Evolutionary conservation across 2,113 vertebrate species (phyloP).

Genomic region (Amblyornis subalaris): DNA sequence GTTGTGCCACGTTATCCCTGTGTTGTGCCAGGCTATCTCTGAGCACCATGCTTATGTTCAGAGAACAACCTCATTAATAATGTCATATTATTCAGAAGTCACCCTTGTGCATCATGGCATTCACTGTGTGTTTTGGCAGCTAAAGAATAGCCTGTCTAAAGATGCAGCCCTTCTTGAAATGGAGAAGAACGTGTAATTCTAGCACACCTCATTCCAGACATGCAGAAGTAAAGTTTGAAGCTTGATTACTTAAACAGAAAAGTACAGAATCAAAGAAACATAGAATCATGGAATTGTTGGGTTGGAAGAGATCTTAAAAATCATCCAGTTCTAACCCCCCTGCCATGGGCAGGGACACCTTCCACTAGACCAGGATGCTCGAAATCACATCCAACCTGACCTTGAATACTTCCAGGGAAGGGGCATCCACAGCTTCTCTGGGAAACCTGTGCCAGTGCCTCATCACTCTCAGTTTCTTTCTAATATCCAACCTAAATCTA

Average conservation of each 20-base stretch:
- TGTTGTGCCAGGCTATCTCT: neutral
- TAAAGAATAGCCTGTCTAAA: neutral
- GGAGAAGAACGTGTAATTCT: neutral
- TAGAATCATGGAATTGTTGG: neutral
- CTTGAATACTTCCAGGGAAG: neutral
- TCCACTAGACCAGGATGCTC: neutral
- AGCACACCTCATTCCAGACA: neutral
- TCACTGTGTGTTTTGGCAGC: neutral
- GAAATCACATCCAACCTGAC: neutral
- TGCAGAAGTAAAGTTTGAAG: neutral
- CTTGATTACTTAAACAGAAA: neutral
- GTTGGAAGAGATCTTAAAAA: neutral
- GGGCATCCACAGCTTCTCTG: neutral
- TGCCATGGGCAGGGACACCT: neutral
- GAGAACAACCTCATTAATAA: neutral
- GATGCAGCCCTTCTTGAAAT: neutral
- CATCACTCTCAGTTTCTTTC: neutral
- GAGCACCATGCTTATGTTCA: neutral
- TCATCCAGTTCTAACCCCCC: accelerated
- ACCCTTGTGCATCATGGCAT: neutral
- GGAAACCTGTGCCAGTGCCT: neutral
- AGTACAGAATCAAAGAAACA: neutral
- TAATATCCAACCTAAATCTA: neutral
- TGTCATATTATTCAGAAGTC: neutral
- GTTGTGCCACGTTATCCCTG: neutral